A percentile compares a stretch with the other conserved stretches of the same genome.
Conservation (phyloP, 2,888 invertebrate species). For the Itoplectis maculator region DNA sequence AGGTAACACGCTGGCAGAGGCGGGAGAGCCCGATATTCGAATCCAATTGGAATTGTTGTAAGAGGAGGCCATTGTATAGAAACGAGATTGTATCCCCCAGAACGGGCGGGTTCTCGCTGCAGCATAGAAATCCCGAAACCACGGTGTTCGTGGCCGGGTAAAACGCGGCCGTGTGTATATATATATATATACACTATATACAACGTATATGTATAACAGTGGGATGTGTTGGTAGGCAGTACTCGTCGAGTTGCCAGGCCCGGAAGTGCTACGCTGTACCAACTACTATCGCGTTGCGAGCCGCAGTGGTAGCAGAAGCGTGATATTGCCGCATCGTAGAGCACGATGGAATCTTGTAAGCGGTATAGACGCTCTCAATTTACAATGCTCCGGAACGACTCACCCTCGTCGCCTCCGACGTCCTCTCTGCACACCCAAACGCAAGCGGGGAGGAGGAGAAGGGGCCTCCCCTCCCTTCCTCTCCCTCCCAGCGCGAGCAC, state of each 20-base stretch:
- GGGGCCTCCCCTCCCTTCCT: too few species aligned
- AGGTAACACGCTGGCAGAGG: not conserved
- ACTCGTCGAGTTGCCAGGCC: constrained; percentile 42
- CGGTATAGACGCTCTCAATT: constrained; percentile 66
- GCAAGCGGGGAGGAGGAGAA: too few species aligned
- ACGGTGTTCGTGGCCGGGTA: constrained; percentile 18
- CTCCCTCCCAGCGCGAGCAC: not conserved
- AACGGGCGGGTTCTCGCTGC: constrained; percentile 30
- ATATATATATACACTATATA: constrained; percentile 10
- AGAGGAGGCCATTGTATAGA: constrained; percentile 32
- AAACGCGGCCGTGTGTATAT: not conserved
- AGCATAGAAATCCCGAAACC: constrained; percentile 44
- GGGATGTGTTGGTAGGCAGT: constrained; percentile 20
- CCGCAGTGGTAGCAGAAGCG: constrained; percentile 43
- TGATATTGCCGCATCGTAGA: constrained; percentile 62
- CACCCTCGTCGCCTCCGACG: constrained; percentile 13
- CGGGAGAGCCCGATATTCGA: constrained; percentile 33
- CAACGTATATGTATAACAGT: constrained; percentile 1
- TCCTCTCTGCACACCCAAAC: constrained; percentile 23
- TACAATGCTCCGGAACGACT: constrained; percentile 53
- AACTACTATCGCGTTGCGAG: constrained; percentile 49
- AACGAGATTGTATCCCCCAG: constrained; percentile 49
- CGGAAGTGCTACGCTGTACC: constrained; percentile 57
- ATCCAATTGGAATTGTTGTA: constrained; percentile 59
- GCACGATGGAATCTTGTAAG: constrained; percentile 69